These are phyloP conservation scores for Forbesichthys papilliferus DNA, from an alignment of 2,113 vertebrate species.

Conservation along the genomic window DNA sequence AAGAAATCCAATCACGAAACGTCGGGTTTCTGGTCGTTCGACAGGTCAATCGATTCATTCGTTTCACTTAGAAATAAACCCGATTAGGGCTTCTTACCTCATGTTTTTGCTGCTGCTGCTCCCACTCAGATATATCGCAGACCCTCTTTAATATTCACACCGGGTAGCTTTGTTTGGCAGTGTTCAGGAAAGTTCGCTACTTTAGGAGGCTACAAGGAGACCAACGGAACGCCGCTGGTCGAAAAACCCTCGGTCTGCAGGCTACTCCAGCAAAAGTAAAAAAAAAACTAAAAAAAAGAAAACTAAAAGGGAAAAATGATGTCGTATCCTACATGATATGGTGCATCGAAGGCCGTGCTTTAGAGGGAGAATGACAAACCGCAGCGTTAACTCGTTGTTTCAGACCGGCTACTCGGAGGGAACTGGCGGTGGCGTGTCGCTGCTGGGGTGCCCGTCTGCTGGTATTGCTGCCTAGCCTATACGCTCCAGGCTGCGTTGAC, in stretches of 20 bases:
- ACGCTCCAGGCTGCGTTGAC: slow-evolving; percentile 56
- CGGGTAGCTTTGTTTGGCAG: slow-evolving; percentile 31
- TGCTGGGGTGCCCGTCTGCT: slow-evolving; percentile 40
- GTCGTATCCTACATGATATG: slow-evolving; percentile 64
- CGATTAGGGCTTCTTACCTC: slow-evolving; percentile 66
- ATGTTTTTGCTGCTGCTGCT: slow-evolving; percentile 56
- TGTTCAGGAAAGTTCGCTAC: slow-evolving; percentile 61
- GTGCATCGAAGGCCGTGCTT: slow-evolving; percentile 26
- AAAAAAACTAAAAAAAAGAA: slow-evolving; percentile 37
- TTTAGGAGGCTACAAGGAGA: slow-evolving; percentile 39
- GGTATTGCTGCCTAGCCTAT: slow-evolving; percentile 38
- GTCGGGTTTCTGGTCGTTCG: too few relatives aligned
- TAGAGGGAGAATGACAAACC: slow-evolving; percentile 12
- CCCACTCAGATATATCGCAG: slow-evolving; percentile 22
- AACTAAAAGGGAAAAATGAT: slow-evolving; percentile 48
- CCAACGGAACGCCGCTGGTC: slow-evolving; percentile 50
- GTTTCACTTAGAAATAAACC: background rate
- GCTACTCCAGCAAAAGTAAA: slow-evolving; percentile 44
- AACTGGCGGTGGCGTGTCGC: slow-evolving; percentile 62
- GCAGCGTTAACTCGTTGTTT: slow-evolving; percentile 18
- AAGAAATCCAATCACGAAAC: background rate
- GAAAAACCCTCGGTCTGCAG: slow-evolving; percentile 15
- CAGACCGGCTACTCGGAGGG: slow-evolving; percentile 26
- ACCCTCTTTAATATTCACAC: background rate
- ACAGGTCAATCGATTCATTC: too few relatives aligned